A percentile compares a stretch with the other conserved stretches of the same genome.
Evolutionary conservation across 2,888 invertebrate species (phyloP).

Genomic region (Lasioglossum calceatum): DNA sequence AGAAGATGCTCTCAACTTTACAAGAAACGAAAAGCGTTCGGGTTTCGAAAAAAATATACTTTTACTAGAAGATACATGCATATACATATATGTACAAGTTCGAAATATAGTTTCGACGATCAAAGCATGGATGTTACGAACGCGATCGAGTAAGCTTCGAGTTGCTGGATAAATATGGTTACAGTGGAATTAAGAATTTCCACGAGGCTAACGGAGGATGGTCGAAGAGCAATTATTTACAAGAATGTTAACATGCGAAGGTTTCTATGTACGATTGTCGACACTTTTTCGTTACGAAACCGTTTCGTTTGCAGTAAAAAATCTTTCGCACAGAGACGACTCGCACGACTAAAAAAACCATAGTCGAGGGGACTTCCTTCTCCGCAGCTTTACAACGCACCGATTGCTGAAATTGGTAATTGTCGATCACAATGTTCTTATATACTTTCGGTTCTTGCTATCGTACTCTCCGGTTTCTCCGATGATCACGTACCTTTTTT

Average conservation of each 20-base stretch:
- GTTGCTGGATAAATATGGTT: background rate
- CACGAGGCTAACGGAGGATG: background rate
- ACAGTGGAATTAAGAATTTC: background rate
- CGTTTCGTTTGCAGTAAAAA: background rate
- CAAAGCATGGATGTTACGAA: background rate
- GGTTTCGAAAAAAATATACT: constrained; percentile 1
- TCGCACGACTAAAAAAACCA: background rate
- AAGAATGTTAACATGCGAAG: background rate
- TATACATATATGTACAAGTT: background rate
- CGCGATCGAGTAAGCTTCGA: background rate
- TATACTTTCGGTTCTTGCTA: too few species aligned
- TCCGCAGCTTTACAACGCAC: constrained; percentile 67
- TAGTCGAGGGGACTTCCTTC: background rate
- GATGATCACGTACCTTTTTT: constrained; percentile 59
- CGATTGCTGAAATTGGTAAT: constrained; percentile 66
- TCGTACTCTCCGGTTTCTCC: too few species aligned
- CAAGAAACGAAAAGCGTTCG: background rate
- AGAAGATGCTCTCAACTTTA: background rate
- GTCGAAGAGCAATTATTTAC: constrained; percentile 37
- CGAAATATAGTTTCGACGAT: constrained; percentile 34
- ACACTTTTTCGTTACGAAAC: constrained; percentile 8
- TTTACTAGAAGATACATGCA: background rate
- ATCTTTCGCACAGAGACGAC: background rate
- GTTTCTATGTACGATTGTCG: background rate
- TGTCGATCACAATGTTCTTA: too few species aligned